Evolutionary conservation across 2,113 vertebrate genomes (phyloP).

Genomic region (Climacteris rufus): DNA sequence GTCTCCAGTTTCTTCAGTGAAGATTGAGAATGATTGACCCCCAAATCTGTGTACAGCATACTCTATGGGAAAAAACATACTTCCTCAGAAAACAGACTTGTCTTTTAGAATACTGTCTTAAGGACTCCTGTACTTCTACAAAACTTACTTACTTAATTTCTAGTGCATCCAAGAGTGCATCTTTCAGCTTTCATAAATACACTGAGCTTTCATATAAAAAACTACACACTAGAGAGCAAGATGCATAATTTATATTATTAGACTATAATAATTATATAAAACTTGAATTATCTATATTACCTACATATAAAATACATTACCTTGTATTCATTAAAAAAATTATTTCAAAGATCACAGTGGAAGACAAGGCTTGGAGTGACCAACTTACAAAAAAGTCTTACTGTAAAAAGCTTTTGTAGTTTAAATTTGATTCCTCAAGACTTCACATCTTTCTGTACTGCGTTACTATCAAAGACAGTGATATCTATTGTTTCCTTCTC

Average conservation of each 20-base stretch:
- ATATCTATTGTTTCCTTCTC: neutral
- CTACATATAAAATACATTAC: neutral
- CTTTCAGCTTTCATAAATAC: neutral
- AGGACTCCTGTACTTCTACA: neutral
- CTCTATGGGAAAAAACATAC: neutral
- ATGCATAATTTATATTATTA: neutral
- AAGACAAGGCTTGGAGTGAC: neutral
- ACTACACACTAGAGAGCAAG: neutral
- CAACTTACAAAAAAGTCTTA: neutral
- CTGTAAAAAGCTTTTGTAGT: neutral
- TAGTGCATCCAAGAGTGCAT: neutral
- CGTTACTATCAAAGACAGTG: neutral
- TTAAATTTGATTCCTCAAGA: neutral
- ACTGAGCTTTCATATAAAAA: neutral
- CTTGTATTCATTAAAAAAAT: neutral
- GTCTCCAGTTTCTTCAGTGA: neutral
- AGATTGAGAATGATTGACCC: neutral
- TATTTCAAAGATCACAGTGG: neutral
- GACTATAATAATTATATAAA: neutral
- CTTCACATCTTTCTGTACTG: neutral
- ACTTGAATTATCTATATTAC: neutral
- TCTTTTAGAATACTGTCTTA: neutral
- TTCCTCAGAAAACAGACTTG: neutral
- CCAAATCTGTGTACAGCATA: neutral
- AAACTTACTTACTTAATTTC: neutral